phyloP scores from a whole-genome alignment of 1,140 invertebrate species.

The Drosophila miranda region DNA sequence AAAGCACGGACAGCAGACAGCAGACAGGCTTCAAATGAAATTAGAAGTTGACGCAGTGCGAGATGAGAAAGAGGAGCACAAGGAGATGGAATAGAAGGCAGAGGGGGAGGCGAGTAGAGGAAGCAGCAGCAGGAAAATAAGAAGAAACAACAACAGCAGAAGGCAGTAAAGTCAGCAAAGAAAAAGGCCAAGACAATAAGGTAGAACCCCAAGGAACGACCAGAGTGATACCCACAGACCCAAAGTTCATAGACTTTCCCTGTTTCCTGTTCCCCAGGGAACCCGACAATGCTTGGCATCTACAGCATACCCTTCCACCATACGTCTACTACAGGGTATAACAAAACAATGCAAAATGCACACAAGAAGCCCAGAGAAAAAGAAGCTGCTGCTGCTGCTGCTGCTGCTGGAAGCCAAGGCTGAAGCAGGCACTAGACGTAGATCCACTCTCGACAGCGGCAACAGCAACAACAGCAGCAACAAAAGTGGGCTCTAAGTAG shows the following conservation, averaged over 20 bases:
- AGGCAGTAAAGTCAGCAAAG: constrained; percentile 11
- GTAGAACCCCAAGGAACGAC: not conserved
- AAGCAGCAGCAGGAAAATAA: too few species aligned
- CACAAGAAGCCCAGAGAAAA: constrained; percentile 24
- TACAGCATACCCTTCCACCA: too few species aligned
- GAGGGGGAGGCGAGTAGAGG: too few species aligned
- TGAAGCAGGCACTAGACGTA: constrained; percentile 9
- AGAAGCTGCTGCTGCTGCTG: constrained; percentile 1
- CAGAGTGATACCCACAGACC: too few species aligned
- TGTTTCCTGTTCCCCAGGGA: too few species aligned
- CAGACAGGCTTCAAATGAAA: constrained; percentile 68
- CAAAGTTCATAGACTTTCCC: too few species aligned
- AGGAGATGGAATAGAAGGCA: too few species aligned
- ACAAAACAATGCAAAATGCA: constrained; percentile 64
- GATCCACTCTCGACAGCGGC: constrained; percentile 19
- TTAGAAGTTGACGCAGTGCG: constrained; percentile 77
- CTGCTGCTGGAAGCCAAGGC: not conserved
- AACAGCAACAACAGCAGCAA: constrained; percentile 23
- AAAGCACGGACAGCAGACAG: constrained; percentile 44
- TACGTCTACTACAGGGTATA: too few species aligned
- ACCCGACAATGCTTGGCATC: too few species aligned
- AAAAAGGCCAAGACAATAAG: constrained; percentile 45
- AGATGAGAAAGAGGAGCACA: constrained; percentile 11
- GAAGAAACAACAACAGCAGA: too few species aligned
- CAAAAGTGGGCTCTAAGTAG: constrained; percentile 70